Conservation (phyloP, 2,113 vertebrate species). For the Nettapus auritus region DNA sequence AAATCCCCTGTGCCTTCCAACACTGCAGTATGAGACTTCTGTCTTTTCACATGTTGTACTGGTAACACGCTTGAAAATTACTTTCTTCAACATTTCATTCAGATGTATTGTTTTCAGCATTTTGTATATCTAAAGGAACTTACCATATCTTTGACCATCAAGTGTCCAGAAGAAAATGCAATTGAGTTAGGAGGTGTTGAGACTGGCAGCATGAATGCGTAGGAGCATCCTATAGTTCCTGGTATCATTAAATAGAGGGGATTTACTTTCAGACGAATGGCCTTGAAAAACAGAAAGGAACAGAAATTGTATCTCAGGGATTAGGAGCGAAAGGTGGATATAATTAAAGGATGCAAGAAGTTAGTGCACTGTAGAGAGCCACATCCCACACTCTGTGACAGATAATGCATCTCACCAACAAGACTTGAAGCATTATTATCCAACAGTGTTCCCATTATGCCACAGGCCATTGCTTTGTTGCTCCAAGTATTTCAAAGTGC, state of each 20-base stretch:
- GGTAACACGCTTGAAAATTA: neutral
- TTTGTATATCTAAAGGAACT: slow-evolving; percentile 14
- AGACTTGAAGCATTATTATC: neutral
- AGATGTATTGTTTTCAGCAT: neutral
- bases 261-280: slow-evolving; percentile 86
- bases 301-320: neutral
- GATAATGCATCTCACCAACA: neutral
- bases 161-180: slow-evolving; percentile 94
- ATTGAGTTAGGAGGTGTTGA: slow-evolving; percentile 98
- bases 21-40: neutral
- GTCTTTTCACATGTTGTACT: neutral
- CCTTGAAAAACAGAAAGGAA: slow-evolving; percentile 74
- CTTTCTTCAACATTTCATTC: neutral
- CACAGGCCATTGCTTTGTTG: neutral
- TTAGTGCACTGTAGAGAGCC: neutral
- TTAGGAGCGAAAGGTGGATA: neutral
- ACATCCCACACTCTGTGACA: neutral
- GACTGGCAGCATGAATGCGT: slow-evolving; percentile 96
- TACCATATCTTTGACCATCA: slow-evolving; percentile 98
- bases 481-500: neutral
- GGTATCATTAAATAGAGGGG: slow-evolving; percentile 97
- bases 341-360: neutral
- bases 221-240: slow-evolving; percentile 90
- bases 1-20: neutral
- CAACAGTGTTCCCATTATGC: accelerated